Percentiles rank a stretch among this genome's conserved stretches.
Evolutionary conservation across 2,113 vertebrate species (phyloP).

Genomic region (Hiodon alosoides): DNA sequence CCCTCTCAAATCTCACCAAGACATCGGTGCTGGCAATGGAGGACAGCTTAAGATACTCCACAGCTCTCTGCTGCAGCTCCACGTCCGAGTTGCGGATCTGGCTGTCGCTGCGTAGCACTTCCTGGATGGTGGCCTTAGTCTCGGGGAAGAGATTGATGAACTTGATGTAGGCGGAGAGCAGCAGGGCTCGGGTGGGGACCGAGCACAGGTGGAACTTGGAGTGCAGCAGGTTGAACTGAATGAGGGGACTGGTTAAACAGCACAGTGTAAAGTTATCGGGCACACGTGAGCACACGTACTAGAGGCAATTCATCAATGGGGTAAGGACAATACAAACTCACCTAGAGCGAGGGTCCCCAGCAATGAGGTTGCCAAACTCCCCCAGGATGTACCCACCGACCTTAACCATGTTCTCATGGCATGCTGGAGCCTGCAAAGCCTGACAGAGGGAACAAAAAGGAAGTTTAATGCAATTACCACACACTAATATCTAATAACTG

Average conservation of each 20-base stretch:
- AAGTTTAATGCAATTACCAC: background rate
- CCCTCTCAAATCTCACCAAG: conserved; percentile 61
- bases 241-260: conserved; percentile 64
- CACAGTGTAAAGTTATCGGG: background rate
- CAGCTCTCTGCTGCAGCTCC: conserved; percentile 86
- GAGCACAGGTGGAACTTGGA: conserved; percentile 92
- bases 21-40: conserved; percentile 88
- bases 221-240: conserved; percentile 88
- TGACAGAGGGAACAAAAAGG: conserved; percentile 30
- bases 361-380: conserved; percentile 89
- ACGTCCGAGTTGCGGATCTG: conserved; percentile 88
- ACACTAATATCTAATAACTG: no score
- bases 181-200: conserved; percentile 78
- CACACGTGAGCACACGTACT: background rate
- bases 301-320: background rate
- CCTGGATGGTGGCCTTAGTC: conserved; percentile 89
- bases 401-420: conserved; percentile 94
- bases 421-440: conserved; percentile 87
- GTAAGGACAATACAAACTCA: conserved; percentile 36
- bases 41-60: conserved; percentile 88
- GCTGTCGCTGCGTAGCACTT: conserved; percentile 83
- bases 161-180: conserved; percentile 88
- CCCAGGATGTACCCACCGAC: conserved; percentile 89
- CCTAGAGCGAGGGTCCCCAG: conserved; percentile 88
- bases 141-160: conserved; percentile 93